These are phyloP conservation scores for Cebus imitator DNA, from an alignment of 2,113 vertebrate species.

Conservation along the genomic window DNA sequence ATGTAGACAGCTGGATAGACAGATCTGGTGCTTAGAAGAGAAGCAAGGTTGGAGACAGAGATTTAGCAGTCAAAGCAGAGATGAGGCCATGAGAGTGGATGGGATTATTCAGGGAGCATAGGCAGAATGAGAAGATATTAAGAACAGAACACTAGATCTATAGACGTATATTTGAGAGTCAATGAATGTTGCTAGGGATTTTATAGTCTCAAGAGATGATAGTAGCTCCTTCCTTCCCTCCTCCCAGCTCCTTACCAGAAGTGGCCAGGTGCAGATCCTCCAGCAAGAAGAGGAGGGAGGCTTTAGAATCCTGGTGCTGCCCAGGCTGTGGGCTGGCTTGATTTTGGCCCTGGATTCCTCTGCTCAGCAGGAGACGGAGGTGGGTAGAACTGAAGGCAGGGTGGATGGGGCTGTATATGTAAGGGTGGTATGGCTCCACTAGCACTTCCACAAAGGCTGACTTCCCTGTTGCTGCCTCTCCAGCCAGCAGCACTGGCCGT, in stretches of 20 bases:
- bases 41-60: background rate
- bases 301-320: background rate
- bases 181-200: background rate
- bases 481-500: slow-evolving; percentile 87
- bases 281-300: slow-evolving; percentile 82
- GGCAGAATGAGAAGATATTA: background rate
- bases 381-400: slow-evolving; percentile 76
- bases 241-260: slow-evolving; percentile 82
- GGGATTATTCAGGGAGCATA: background rate
- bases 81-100: background rate
- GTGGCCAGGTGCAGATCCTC: slow-evolving; percentile 90
- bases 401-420: slow-evolving; percentile 74
- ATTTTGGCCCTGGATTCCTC: slow-evolving; percentile 65
- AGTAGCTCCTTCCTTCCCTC: background rate
- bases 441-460: slow-evolving; percentile 84
- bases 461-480: slow-evolving; percentile 88
- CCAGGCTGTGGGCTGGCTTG: background rate
- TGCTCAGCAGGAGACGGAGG: slow-evolving; percentile 79
- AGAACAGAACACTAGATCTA: background rate
- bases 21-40: background rate
- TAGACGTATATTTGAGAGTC: background rate
- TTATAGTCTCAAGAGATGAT: background rate
- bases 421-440: slow-evolving; percentile 77
- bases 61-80: background rate
- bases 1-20: background rate